A percentile compares a stretch with the other conserved stretches of the same genome.
Conservation (phyloP, 2,797 vertebrate species). For the Thaleichthys pacificus region DNA sequence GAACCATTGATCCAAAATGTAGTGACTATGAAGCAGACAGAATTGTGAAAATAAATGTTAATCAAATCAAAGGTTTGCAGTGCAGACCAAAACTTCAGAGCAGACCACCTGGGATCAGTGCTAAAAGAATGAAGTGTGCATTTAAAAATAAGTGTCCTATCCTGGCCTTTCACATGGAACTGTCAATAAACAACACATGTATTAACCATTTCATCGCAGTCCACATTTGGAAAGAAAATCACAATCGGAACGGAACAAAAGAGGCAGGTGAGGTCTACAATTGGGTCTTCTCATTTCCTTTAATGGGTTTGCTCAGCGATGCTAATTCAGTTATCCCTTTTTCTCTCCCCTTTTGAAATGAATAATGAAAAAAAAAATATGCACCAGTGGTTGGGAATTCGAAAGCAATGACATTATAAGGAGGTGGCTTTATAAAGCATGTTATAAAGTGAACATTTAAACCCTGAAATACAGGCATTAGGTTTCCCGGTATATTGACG, state of each 20-base stretch:
- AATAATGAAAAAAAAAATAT: not conserved
- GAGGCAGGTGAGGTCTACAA: constrained; percentile 55
- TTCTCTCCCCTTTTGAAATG: constrained; percentile 15
- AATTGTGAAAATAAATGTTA: too few species aligned
- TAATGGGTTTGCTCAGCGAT: constrained; percentile 43
- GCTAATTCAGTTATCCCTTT: constrained; percentile 29
- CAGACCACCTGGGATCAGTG: too few species aligned
- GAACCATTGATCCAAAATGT: too few species aligned
- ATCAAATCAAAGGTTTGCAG: too few species aligned
- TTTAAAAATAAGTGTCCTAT: not conserved
- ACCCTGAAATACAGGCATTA: too few species aligned
- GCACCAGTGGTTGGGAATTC: constrained; percentile 7
- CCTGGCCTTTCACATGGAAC: not conserved
- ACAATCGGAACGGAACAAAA: constrained; percentile 8
- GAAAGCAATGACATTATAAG: constrained; percentile 26
- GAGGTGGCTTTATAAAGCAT: constrained; percentile 15
- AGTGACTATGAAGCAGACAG: too few species aligned
- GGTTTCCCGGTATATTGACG: constrained; percentile 18
- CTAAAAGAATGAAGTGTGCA: not conserved
- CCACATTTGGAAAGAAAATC: constrained; percentile 16
- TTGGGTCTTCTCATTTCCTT: constrained; percentile 44
- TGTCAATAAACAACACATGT: constrained; percentile 14
- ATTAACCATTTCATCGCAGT: constrained; percentile 22
- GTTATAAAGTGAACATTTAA: constrained; percentile 25
- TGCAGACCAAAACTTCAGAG: too few species aligned